phyloP scores from a whole-genome alignment of 2,113 vertebrate genomes.

The Clarias magur region DNA sequence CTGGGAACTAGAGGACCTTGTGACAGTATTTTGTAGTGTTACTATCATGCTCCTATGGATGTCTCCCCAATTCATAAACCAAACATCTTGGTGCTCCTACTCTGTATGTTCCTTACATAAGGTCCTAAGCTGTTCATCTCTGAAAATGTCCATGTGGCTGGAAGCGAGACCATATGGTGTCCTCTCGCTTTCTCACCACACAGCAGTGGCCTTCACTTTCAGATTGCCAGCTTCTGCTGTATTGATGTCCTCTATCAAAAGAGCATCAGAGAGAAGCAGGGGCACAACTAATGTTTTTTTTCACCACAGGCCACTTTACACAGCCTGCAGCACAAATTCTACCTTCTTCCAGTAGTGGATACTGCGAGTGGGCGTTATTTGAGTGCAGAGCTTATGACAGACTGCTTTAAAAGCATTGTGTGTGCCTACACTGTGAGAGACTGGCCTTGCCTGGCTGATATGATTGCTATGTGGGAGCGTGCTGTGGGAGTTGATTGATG shows the following conservation, averaged over 20 bases:
- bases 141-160: constrained; percentile 39
- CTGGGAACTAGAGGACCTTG: background rate
- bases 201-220: constrained; percentile 8
- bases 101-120: constrained; percentile 49
- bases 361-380: constrained; percentile 41
- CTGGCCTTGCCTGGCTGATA: constrained; percentile 24
- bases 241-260: constrained; percentile 38
- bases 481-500: constrained; percentile 37
- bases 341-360: constrained; percentile 17
- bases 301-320: constrained; percentile 5
- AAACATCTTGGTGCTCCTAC: constrained; percentile 5
- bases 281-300: constrained; percentile 19
- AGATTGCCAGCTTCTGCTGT: constrained; percentile 37
- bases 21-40: background rate
- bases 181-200: constrained; percentile 9
- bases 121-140: constrained; percentile 36
- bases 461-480: constrained; percentile 40
- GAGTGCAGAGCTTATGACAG: constrained; percentile 48
- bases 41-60: background rate
- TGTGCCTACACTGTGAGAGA: constrained; percentile 43
- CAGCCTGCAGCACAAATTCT: constrained; percentile 8
- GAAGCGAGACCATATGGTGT: constrained; percentile 50
- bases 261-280: constrained; percentile 28
- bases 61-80: background rate
- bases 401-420: constrained; percentile 45